Percentiles rank a stretch among this genome's conserved stretches.
Conservation (phyloP, 2,797 vertebrate genomes). For the Brachyalestes nurse region DNA sequence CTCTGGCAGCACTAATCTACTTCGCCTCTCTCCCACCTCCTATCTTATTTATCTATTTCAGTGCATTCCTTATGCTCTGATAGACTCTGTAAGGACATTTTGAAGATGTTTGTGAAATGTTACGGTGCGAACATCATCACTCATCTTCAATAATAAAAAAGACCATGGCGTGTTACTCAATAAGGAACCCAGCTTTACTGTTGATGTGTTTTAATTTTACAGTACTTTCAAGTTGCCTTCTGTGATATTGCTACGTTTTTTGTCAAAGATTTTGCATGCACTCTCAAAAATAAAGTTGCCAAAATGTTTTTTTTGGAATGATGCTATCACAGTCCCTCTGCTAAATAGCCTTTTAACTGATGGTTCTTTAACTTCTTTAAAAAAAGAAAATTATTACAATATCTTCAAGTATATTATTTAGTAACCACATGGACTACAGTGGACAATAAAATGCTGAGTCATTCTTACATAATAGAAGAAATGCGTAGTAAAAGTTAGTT, state of each 20-base stretch:
- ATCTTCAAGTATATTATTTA: no score
- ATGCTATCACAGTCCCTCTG: not conserved
- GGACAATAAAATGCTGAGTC: no score
- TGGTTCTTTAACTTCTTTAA: not conserved
- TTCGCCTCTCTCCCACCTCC: not conserved
- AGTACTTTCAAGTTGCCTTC: not conserved
- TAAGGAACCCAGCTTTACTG: not conserved
- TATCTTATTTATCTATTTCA: conserved; percentile 3
- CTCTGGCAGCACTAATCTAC: conserved; percentile 13
- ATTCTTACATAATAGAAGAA: no score
- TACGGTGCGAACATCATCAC: not conserved
- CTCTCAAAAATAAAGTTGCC: not conserved
- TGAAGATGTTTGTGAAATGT: not conserved
- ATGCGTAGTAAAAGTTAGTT: no score
- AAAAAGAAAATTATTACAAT: not conserved
- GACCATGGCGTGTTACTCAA: not conserved
- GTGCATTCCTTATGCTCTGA: not conserved
- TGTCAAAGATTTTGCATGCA: not conserved
- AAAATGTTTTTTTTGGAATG: no score
- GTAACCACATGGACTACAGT: no score
- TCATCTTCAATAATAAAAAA: conserved; percentile 4
- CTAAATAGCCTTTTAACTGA: not conserved
- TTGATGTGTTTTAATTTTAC: not conserved
- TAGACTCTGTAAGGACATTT: not conserved
- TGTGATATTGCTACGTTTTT: not conserved